Evolutionary conservation across 30 jellyfish, hydroid and myxozoan genomes (phyloP), one percentile per base, ranked within the genome.

Genomic region (Pelagia noctiluca): DNA sequence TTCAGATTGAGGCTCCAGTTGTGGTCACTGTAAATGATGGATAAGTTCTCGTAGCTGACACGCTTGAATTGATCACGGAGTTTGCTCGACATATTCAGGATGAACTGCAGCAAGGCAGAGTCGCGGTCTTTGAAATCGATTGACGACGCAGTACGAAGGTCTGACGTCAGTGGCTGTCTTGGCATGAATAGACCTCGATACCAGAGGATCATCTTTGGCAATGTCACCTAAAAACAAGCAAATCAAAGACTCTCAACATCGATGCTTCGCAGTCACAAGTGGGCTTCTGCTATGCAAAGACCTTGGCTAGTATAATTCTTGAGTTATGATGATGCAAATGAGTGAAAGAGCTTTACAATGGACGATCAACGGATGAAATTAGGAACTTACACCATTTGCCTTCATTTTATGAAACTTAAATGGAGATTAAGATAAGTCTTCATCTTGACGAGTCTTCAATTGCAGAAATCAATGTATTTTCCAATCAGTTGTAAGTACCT

Each of bases 51-150:
- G 57, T n/a, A 33, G 48, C 61, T 82, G 13, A 71, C 74, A n/a
- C 53, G 33, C 23, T 71, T 83, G 35, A 82, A 57, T 29, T 82
- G 64, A 23, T 82, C 92, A 4, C 52, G 46, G 24, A 82, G 80
- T 47, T 71, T 82, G 3, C 35, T 33, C 42, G 92, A 82, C n/a
- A 62, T 35, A 13, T 54, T 35, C 22, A 29, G 63, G 57, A 82
- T 70, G 33, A 82, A 82, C 54, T 82, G 68, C 80, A 82, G 70
- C 0, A 71, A 38, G 26, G 74, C 68, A 1, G 22, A 38, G 46
- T 82, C 74, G 25, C 92, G 86, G 26, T 69, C 84, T 50, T 82
- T 82, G 78, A 25, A 82, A 64, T 82, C 92, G 11, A 82, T 42
- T 7, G 86, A 36, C n/a, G 92, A 82, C 24, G 92, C 84, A 13